Evolutionary conservation across 2,797 vertebrate species (phyloP).

Genomic region (Oreochromis mossambicus): DNA sequence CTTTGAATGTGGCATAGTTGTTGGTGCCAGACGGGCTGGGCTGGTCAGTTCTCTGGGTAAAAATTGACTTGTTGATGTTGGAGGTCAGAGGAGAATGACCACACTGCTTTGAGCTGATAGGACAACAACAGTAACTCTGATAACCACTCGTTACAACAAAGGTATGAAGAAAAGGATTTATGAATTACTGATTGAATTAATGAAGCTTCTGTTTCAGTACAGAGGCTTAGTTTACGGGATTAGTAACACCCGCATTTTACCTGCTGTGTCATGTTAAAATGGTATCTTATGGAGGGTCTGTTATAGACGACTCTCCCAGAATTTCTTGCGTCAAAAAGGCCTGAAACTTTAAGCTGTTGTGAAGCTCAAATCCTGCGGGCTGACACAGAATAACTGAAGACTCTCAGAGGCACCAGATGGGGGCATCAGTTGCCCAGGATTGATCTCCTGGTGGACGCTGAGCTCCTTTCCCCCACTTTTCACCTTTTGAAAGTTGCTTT

Average conservation of each 20-base stretch:
- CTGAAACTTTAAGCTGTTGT: background rate
- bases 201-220: background rate
- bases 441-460: background rate
- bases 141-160: background rate
- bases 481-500: background rate
- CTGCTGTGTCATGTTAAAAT: background rate
- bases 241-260: background rate
- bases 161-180: background rate
- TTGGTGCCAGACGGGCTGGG: background rate
- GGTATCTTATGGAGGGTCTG: background rate
- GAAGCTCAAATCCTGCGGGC: background rate
- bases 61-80: background rate
- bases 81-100: background rate
- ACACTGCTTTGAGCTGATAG: background rate
- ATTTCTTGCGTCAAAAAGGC: background rate
- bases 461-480: background rate
- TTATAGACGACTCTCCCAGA: background rate
- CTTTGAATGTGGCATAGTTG: background rate
- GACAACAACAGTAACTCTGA: background rate
- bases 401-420: conserved; percentile 61
- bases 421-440: conserved; percentile 60
- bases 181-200: background rate
- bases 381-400: background rate
- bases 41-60: background rate
- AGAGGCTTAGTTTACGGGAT: background rate